Conservation (phyloP, 2,888 invertebrate genomes). For the Athalia cordata region DNA sequence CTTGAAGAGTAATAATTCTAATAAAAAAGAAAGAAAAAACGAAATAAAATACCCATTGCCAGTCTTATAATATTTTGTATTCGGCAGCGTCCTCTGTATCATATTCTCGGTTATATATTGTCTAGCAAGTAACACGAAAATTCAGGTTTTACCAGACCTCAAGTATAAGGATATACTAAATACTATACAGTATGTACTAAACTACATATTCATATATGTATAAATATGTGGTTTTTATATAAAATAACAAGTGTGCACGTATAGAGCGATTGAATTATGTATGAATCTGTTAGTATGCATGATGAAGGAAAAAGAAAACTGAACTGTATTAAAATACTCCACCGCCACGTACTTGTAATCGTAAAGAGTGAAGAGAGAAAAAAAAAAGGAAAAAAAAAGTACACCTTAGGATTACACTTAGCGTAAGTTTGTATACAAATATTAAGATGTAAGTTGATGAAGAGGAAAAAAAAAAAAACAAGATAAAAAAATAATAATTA, state of each 20-base stretch:
- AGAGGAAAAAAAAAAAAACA: slow-evolving; percentile 48
- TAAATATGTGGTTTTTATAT: slow-evolving; percentile 44
- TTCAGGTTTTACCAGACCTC: slow-evolving; percentile 73
- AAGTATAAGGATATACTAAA: slow-evolving; percentile 66
- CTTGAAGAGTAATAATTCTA: neutral
- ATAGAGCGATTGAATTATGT: too few species aligned
- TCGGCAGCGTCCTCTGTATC: slow-evolving; percentile 34
- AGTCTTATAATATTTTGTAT: slow-evolving; percentile 24
- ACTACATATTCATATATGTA: slow-evolving; percentile 44
- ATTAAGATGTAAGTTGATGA: slow-evolving; percentile 56
- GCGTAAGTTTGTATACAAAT: slow-evolving; percentile 72
- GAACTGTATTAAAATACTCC: slow-evolving; percentile 71
- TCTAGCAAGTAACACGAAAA: slow-evolving; percentile 63
- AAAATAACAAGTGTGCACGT: slow-evolving; percentile 46
- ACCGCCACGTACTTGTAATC: slow-evolving; percentile 70
- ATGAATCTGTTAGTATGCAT: neutral
- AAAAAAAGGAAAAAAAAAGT: slow-evolving; percentile 51
- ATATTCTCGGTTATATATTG: slow-evolving; percentile 39
- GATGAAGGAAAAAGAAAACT: slow-evolving; percentile 56
- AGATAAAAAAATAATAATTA: slow-evolving; percentile 44
- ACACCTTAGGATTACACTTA: slow-evolving; percentile 66
- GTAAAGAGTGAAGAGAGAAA: slow-evolving; percentile 50
- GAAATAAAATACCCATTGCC: neutral
- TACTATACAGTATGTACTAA: slow-evolving; percentile 61
- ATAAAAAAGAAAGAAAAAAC: neutral